Evolutionary conservation across 2,113 vertebrate genomes (phyloP).

Genomic region (Epinephelus lanceolatus): DNA sequence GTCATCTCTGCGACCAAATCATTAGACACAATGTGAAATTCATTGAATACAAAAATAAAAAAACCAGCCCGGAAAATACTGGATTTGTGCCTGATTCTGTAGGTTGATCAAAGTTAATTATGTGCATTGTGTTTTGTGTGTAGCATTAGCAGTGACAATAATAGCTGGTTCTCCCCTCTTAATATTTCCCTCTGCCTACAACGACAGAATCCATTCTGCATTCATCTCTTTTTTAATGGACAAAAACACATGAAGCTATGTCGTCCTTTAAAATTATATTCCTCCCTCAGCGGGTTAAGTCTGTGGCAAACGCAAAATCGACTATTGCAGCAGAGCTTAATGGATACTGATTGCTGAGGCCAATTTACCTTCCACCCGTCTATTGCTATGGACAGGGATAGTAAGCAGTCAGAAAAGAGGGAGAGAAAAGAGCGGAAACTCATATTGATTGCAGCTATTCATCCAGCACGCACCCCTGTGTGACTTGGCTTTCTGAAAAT

Average conservation of each 20-base stretch:
- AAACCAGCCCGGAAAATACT: neutral
- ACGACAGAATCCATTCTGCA: neutral
- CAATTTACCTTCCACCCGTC: slow-evolving; percentile 44
- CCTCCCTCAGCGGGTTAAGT: slow-evolving; percentile 28
- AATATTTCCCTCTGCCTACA: neutral
- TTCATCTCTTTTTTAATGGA: slow-evolving; percentile 18
- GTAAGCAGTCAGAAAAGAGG: slow-evolving; percentile 30
- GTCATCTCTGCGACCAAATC: neutral
- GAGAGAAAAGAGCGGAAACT: slow-evolving; percentile 24
- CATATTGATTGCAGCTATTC: slow-evolving; percentile 62
- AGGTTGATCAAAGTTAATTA: slow-evolving; percentile 27
- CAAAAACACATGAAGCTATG: slow-evolving; percentile 1
- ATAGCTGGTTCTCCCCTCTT: neutral
- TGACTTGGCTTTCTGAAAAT: slow-evolving; percentile 51
- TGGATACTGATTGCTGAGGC: slow-evolving; percentile 55
- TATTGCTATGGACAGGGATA: slow-evolving; percentile 4
- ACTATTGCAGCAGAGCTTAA: slow-evolving; percentile 35
- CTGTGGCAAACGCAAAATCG: slow-evolving; percentile 23
- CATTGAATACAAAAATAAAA: neutral
- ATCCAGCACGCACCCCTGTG: slow-evolving; percentile 20
- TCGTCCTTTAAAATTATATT: slow-evolving; percentile 25
- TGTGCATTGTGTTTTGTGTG: neutral
- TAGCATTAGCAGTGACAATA: neutral
- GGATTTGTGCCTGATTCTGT: neutral
- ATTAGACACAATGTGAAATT: neutral